A percentile compares a stretch with the other conserved stretches of the same genome.
These are phyloP conservation scores for Calliopum simillimum DNA, from an alignment of 2,888 invertebrate genomes.

Conservation along the genomic window DNA sequence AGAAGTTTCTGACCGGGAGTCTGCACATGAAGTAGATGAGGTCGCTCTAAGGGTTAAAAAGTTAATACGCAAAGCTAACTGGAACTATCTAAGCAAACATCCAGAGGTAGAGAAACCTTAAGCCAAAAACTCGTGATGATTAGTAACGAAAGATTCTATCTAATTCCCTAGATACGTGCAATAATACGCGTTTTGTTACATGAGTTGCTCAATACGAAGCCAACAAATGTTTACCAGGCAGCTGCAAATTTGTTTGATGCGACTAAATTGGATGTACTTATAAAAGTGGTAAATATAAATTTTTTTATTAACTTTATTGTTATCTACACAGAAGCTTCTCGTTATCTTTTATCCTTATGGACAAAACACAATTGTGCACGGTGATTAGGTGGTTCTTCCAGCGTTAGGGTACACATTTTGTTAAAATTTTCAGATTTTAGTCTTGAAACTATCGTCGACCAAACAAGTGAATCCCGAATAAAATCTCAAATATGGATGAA, in stretches of 20 bases:
- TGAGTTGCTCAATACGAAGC: constrained; percentile 51
- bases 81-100: constrained; percentile 33
- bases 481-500: too few species aligned
- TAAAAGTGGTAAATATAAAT: constrained; percentile 45
- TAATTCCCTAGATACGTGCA: constrained; percentile 53
- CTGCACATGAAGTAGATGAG: not conserved
- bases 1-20: too few species aligned
- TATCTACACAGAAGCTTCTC: too few species aligned
- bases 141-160: not conserved
- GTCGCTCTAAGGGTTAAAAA: constrained; percentile 18
- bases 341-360: too few species aligned
- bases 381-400: too few species aligned
- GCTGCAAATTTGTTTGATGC: constrained; percentile 54
- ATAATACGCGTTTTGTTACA: constrained; percentile 56
- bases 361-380: too few species aligned
- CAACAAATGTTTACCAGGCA: constrained; percentile 50
- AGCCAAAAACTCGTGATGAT: not conserved
- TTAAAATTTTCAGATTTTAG: too few species aligned
- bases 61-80: constrained; percentile 32
- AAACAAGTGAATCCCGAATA: too few species aligned
- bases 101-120: constrained; percentile 21
- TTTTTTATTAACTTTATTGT: not conserved
- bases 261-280: constrained; percentile 38
- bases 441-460: too few species aligned
- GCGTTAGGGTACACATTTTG: too few species aligned